These are phyloP conservation scores for Drosophila anomelani DNA, from an alignment of 2,888 invertebrate species.

Conservation along the genomic window DNA sequence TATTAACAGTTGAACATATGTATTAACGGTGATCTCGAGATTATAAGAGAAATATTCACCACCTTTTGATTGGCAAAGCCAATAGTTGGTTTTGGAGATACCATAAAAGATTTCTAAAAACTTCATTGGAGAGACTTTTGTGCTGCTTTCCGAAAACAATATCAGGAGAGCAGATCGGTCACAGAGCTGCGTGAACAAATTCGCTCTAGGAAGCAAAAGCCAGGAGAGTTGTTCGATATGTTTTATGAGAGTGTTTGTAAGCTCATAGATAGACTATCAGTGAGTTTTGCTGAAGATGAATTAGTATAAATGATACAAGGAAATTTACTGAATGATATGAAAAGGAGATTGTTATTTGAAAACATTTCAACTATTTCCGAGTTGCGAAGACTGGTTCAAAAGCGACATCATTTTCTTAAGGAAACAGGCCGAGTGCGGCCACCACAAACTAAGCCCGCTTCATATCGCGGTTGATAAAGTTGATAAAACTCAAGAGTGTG, in stretches of 20 bases:
- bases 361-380: slow-evolving; percentile 6
- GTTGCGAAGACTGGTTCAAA: background rate
- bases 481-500: too few species aligned
- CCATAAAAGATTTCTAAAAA: background rate
- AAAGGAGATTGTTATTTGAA: slow-evolving; percentile 1
- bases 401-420: background rate
- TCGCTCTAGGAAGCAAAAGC: background rate
- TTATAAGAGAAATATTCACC: background rate
- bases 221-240: background rate
- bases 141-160: too few species aligned
- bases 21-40: slow-evolving; percentile 1
- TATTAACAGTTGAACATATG: background rate
- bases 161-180: background rate
- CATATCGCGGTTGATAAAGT: too few species aligned
- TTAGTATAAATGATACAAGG: slow-evolving; percentile 7
- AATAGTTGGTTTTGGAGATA: slow-evolving; percentile 1
- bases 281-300: slow-evolving; percentile 13
- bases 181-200: background rate
- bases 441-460: too few species aligned
- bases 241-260: slow-evolving; percentile 6
- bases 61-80: background rate
- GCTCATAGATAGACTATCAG: slow-evolving; percentile 8
- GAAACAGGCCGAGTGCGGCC: background rate
- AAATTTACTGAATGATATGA: slow-evolving; percentile 5
- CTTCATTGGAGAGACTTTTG: background rate